Base-by-base conservation (phyloP, 2,113 vertebrate species). In the Apeltes quadracus region DNA sequence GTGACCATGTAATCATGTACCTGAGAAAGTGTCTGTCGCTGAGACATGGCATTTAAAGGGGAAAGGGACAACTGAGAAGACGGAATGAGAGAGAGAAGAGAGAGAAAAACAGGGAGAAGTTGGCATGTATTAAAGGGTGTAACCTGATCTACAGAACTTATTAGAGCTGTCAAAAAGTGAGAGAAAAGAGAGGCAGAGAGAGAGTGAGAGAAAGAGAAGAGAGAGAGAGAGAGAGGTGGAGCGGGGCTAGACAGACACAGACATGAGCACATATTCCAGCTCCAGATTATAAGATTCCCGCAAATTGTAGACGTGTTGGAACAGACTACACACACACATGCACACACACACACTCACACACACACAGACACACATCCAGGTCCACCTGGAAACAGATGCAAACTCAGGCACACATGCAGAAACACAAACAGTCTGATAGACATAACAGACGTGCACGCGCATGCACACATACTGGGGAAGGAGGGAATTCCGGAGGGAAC, bases 241-340 rank as follows among this genome's bases (percentile, higher is more conserved):
- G 81, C 69, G 78, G 84, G 73, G 86, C 86, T 61, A 91, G 88
- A 87, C 89, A 86, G 90, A 92, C 84, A 90, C 88, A 92, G 90
- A 91, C 92, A 90, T 91, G 86, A 92, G 86, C 88, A 83, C 84
- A 89, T 93, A 91, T 93, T 92, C 91, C 92, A 92, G 85, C 87
- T 90, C 84, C 84, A 93, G 91, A 92, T 93, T 92, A 92, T 91
- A 91, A 90, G 88, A 93, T 94, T 93, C 92, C 91, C 89, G 78
- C 90, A 94, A 93, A 75, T 92, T 82, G 89, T 87, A 87, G 87
- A 89, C 90, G 75, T 92, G 93, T 94, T 82, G 87, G 87, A 91
- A 93, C 91, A 92, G 78, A 89, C 85, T 81, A 82, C 67, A 51
- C 53, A 73, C 69, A 75, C 59, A 72, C 69, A 76, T 76, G 78